Evolutionary conservation across 2,113 vertebrate species (phyloP), one percentile per base, ranked within the genome.

Genomic region (Sitta europaea): DNA sequence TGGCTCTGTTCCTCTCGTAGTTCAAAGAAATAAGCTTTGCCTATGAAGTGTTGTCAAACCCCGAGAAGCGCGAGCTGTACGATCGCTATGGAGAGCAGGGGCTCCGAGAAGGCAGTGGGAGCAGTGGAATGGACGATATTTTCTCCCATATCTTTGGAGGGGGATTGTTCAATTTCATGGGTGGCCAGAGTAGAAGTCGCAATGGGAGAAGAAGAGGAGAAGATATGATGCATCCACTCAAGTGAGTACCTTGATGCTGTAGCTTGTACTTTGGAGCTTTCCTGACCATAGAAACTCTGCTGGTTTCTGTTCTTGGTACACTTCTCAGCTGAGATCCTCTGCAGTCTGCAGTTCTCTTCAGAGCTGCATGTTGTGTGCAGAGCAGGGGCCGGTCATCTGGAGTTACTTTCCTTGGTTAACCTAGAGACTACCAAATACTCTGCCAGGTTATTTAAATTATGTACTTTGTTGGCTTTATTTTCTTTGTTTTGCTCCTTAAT

Each of bases 21-120:
- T 99, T 99, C 97, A 99, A 99, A 98, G 99, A 99, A 97, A 99
- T 99, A 92, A 99, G 99, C 88, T 99, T 99, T 98, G 99, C 99
- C 10, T 99, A 99, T 88, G 99, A 99, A 97, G 99, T 99, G 3
- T 92, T 99, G 76, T 99, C 99, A 72, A 99, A 99, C 87, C 99
- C 99, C 2, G 99, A 99, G 96, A 99, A 99, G 77, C 99, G 99
- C 10, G 99, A 99, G 85, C 97, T 99, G 13, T 99, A 99, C 66
- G 99, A 99, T 97, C 98, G 99, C 38, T 99, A 99, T 97, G 99
- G 99, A 91, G 99, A 99, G 58, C 99, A 99, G 96, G 99, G 99
- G 3, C 98, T 99, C 62, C 98, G 99, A 80, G 99, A 99, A 98
- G 99, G 99, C 17, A 99, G 99, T 4, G 99, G 99, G 24, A 98